Conservation (phyloP, 2,888 invertebrate species). For the Apodemia hepburni region DNA sequence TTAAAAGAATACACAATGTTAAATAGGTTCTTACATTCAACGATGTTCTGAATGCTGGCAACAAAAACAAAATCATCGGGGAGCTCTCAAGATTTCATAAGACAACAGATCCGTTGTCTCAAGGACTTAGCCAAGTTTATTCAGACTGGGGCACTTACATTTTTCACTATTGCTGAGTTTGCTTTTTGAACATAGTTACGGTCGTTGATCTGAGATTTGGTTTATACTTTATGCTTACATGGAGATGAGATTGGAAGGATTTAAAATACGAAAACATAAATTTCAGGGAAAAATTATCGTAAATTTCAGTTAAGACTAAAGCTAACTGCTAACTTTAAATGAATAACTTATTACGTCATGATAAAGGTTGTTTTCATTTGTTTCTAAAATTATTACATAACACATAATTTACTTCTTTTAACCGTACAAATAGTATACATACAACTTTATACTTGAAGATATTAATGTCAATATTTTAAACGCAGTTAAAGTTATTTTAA, state of each 20-base stretch:
- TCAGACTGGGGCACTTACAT: slow-evolving; percentile 36
- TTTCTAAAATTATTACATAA: too few species aligned
- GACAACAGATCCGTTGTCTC: slow-evolving; percentile 43
- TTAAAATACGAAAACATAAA: too few species aligned
- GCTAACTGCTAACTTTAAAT: too few species aligned
- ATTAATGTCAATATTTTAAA: too few species aligned
- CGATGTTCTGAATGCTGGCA: slow-evolving; percentile 4
- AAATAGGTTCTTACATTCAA: slow-evolving; percentile 17
- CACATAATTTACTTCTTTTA: too few species aligned
- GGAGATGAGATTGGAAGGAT: neutral
- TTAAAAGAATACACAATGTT: slow-evolving; percentile 7
- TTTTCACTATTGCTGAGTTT: slow-evolving; percentile 30
- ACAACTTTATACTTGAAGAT: too few species aligned
- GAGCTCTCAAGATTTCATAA: slow-evolving; percentile 40
- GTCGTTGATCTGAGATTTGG: slow-evolving; percentile 4
- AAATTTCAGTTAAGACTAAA: too few species aligned
- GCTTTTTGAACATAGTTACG: neutral
- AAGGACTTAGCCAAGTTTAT: slow-evolving; percentile 41
- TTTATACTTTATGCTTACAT: slow-evolving; percentile 1
- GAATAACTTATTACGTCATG: too few species aligned
- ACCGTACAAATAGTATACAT: too few species aligned
- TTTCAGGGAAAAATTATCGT: too few species aligned
- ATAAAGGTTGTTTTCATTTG: too few species aligned
- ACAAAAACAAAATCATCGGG: slow-evolving; percentile 35
- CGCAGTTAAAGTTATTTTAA: too few species aligned